Conservation (phyloP, 2,113 vertebrate species). For the Tetrao urogallus region DNA sequence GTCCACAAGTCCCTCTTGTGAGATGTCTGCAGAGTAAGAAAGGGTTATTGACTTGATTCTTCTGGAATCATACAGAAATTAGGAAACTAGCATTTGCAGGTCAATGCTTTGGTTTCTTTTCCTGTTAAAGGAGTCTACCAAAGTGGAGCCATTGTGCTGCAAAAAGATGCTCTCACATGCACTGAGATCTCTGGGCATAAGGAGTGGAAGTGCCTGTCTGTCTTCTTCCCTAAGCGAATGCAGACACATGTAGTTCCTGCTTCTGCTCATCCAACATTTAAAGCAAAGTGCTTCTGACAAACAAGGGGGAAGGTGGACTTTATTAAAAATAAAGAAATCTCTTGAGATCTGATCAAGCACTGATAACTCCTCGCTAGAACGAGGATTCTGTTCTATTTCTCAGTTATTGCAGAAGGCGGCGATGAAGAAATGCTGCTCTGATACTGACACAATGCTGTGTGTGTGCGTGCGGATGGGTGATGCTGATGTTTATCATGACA, state of each 20-base stretch:
- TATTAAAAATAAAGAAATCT: slow-evolving; percentile 69
- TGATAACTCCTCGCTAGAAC: slow-evolving; percentile 62
- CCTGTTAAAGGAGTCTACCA: not conserved
- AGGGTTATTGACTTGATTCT: not conserved
- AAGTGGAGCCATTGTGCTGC: not conserved
- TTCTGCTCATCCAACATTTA: slow-evolving; percentile 48
- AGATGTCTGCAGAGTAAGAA: not conserved
- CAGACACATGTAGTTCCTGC: not conserved
- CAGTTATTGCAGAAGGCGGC: not conserved
- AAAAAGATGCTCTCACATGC: not conserved
- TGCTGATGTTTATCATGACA: slow-evolving; percentile 69
- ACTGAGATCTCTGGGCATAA: not conserved
- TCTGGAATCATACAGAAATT: not conserved
- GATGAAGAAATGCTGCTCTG: slow-evolving; percentile 35
- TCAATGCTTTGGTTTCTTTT: not conserved
- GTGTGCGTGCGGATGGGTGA: not conserved
- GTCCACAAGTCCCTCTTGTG: not conserved
- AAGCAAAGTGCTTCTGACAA: slow-evolving; percentile 59
- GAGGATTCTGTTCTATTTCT: slow-evolving; percentile 44
- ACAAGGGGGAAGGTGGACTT: slow-evolving; percentile 43
- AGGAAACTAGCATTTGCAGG: not conserved
- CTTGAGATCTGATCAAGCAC: slow-evolving; percentile 46
- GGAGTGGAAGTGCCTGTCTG: not conserved
- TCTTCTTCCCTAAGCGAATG: not conserved
- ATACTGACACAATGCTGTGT: slow-evolving; percentile 11